Percentiles rank a stretch among this genome's conserved stretches.
phyloP scores from a whole-genome alignment of 2,797 vertebrate genomes.

The Gymnoscopelus braueri region DNA sequence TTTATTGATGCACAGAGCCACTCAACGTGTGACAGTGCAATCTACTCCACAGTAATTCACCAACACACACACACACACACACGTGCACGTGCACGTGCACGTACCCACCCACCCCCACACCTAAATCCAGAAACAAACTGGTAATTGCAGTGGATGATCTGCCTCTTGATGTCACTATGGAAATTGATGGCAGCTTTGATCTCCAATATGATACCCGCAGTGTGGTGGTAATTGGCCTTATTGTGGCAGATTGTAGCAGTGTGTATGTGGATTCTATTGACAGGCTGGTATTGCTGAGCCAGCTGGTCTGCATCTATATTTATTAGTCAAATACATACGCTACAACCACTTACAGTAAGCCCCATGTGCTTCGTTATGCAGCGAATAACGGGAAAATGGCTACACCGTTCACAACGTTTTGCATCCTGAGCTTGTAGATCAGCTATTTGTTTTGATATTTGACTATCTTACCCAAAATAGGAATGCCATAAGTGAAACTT shows the following conservation, averaged over 20 bases:
- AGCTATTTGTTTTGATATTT: too few relatives aligned
- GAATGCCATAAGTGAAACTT: too few relatives aligned
- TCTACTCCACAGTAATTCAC: slow-evolving; percentile 33
- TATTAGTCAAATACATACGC: slow-evolving; percentile 26
- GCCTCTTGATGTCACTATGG: slow-evolving; percentile 54
- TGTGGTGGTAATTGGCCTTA: slow-evolving; percentile 52
- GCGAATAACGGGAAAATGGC: too few relatives aligned
- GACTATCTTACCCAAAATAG: too few relatives aligned
- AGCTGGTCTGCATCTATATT: slow-evolving; percentile 42
- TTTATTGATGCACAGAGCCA: slow-evolving; percentile 71
- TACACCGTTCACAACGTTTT: too few relatives aligned
- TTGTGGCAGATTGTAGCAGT: slow-evolving; percentile 38
- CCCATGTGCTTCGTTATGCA: too few relatives aligned
- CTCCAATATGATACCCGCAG: slow-evolving; percentile 62
- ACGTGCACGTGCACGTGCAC: neutral
- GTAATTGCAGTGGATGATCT: slow-evolving; percentile 52
- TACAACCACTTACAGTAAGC: too few relatives aligned
- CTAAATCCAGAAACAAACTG: slow-evolving; percentile 56
- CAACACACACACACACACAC: neutral
- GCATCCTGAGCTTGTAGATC: too few relatives aligned
- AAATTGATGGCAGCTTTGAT: slow-evolving; percentile 64
- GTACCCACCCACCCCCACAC: slow-evolving; percentile 20
- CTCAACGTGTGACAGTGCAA: slow-evolving; percentile 52
- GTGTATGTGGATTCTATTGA: slow-evolving; percentile 21
- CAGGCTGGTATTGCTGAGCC: slow-evolving; percentile 37